phyloP scores from a whole-genome alignment of 2,797 vertebrate genomes.

The Phataginus tricuspis region DNA sequence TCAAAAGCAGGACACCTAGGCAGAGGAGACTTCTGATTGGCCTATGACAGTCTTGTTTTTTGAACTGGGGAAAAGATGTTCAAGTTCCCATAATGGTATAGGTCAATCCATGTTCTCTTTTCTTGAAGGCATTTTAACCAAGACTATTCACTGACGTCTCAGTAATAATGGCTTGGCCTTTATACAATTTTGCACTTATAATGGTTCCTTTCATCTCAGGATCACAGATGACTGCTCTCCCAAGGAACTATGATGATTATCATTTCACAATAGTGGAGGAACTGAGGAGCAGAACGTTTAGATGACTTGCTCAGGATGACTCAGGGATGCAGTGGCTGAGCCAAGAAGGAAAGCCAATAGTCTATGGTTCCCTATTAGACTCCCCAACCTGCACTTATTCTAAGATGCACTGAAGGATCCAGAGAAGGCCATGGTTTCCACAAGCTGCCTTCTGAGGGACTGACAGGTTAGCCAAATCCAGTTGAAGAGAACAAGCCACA shows the following conservation, averaged over 20 bases:
- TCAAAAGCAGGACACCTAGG: neutral
- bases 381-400: neutral
- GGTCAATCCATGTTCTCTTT: conserved; percentile 25
- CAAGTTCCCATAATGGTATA: conserved; percentile 36
- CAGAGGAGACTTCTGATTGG: neutral
- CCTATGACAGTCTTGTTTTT: conserved; percentile 39
- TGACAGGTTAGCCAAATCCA: conserved; percentile 2
- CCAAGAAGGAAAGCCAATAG: conserved; percentile 23
- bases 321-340: neutral
- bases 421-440: neutral
- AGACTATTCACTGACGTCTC: conserved; percentile 10
- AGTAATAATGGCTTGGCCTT: neutral
- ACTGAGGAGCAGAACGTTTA: neutral
- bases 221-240: conserved; percentile 32
- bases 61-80: conserved; percentile 44
- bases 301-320: conserved; percentile 1
- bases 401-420: neutral
- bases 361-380: neutral
- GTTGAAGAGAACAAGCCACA: neutral
- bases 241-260: conserved; percentile 18
- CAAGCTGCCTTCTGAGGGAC: conserved; percentile 10
- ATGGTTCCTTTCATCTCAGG: conserved; percentile 45
- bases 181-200: conserved; percentile 1
- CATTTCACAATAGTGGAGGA: neutral
- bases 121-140: conserved; percentile 21